Evolutionary conservation across 2,888 invertebrate species (phyloP), one percentile per base, ranked within the genome.

Genomic region (Macroteleia sp.): DNA sequence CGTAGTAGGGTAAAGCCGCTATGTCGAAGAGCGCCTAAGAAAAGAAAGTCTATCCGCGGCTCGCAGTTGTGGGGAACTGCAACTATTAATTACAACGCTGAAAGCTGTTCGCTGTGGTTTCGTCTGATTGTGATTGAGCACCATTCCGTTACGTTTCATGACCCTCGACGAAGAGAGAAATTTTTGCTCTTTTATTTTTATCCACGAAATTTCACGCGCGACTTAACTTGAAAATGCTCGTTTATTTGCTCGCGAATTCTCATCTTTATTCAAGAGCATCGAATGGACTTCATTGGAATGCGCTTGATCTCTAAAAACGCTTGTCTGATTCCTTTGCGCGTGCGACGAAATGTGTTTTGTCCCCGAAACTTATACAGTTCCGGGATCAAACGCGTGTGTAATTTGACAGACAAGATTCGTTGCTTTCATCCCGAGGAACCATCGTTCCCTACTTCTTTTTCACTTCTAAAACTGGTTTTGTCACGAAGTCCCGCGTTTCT

Each of bases 381-480:
- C 77, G 77, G 77, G 57, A 77, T 77, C 59, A 34, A 57, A 30
- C 34, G 64, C 50, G 42, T 19, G 36, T 42, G 32, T 16, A 42
- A 54, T 66, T 66, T 77, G 74, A 80, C 73, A 50, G 70, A 64
- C 66, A 32, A 48, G 41, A 74, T 39, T 66, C 74, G 56, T 73
- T 50, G 57, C 57, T 32, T 69, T 69, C 66, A 56, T 70, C 79
- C 52, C 39, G 32, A 54, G 52, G 59, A 62, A 42, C 64, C 48
- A 56, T 54, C 69, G 39, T 50, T 77, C 81, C 81, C 83, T 85
- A 83, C 87, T 84, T 71, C 85, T 87, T 83, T 87, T 87, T 85
- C 87, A 87, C 87, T 86, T 83, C 85, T 79, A 87, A 87, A 88
- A 88, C 88, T 88, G 88, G 88, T 88, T 88, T 86, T 83, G 82